These are phyloP conservation scores for Ammodytes dubius DNA, from an alignment of 2,113 vertebrate species.

Conservation along the genomic window DNA sequence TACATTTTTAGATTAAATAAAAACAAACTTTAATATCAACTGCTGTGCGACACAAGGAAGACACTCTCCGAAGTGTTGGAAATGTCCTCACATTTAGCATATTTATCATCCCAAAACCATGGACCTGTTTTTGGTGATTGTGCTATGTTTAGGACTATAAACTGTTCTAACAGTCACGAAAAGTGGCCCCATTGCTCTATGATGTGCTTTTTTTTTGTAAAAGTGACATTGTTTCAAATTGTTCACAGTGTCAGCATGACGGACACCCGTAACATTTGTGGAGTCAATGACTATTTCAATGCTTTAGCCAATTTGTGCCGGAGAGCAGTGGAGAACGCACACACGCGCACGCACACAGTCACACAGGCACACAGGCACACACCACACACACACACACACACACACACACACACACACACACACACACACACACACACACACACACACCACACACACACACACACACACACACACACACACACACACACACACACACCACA, in stretches of 20 bases:
- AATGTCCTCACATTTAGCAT: conserved; percentile 46
- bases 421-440: conserved; percentile 19
- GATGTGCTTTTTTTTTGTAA: conserved; percentile 61
- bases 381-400: conserved; percentile 25
- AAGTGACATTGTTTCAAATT: conserved; percentile 41
- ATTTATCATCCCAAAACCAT: conserved; percentile 36
- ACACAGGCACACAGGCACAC: too few species aligned
- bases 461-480: conserved; percentile 21
- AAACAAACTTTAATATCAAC: conserved; percentile 64
- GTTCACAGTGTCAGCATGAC: conserved; percentile 63
- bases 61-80: conserved; percentile 52
- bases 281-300: conserved; percentile 8
- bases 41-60: conserved; percentile 51
- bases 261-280: conserved; percentile 2
- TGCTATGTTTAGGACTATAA: conserved; percentile 26
- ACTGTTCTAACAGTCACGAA: conserved; percentile 1
- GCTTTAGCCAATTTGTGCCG: conserved; percentile 40
- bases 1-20: conserved; percentile 68
- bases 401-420: conserved; percentile 17
- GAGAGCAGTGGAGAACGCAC: conserved; percentile 36
- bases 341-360: conserved; percentile 22
- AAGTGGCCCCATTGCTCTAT: conserved; percentile 33
- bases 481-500: conserved; percentile 17
- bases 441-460: conserved; percentile 24
- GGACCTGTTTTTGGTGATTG: conserved; percentile 43